Evolutionary conservation across 2,113 vertebrate genomes (phyloP).

Genomic region (Bubo bubo): DNA sequence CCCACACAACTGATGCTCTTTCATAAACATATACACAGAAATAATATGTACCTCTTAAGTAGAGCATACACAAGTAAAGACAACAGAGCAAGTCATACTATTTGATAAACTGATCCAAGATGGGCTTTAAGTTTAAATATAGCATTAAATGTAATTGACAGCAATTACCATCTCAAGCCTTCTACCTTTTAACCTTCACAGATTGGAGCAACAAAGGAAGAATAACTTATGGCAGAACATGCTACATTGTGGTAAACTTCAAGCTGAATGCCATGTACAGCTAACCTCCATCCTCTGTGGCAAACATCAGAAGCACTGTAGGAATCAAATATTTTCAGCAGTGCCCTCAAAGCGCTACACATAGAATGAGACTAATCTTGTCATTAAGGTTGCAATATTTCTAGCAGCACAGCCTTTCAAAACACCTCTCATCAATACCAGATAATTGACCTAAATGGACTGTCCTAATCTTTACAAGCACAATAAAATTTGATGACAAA

Average conservation of each 20-base stretch:
- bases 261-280: neutral
- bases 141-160: neutral
- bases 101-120: neutral
- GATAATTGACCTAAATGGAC: neutral
- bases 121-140: neutral
- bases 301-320: accelerated
- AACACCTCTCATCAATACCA: neutral
- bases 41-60: neutral
- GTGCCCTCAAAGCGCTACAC: neutral
- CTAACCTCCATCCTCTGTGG: neutral
- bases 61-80: neutral
- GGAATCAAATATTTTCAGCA: neutral
- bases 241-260: neutral
- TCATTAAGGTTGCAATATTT: neutral
- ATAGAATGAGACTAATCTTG: neutral
- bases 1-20: neutral
- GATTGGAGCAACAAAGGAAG: neutral
- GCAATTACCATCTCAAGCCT: neutral
- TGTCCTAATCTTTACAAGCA: neutral
- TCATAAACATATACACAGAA: neutral
- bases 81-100: neutral
- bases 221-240: neutral
- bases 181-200: neutral
- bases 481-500: neutral
- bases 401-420: neutral